Evolutionary conservation across 2,113 vertebrate species (phyloP).

Genomic region (Gorsachius goisagi): DNA sequence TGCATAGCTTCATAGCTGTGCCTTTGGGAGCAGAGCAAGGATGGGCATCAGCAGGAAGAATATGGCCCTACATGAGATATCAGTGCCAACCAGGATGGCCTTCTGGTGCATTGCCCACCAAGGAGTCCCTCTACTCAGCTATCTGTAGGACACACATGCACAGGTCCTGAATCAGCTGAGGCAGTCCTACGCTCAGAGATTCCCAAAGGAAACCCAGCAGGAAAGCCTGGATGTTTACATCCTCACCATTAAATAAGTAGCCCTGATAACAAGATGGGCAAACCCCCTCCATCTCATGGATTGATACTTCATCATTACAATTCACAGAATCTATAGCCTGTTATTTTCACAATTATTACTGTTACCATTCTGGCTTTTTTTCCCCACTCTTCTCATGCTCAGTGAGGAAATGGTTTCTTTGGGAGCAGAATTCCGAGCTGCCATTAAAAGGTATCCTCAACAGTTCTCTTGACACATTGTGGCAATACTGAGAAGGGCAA

Average conservation of each 20-base stretch:
- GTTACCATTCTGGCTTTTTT: not conserved
- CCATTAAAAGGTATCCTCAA: not conserved
- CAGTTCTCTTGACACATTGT: not conserved
- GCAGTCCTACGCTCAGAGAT: not conserved
- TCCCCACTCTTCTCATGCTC: not conserved
- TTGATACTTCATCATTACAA: not conserved
- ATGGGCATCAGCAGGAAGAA: not conserved
- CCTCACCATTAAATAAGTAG: not conserved
- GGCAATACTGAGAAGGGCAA: not conserved
- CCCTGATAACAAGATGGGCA: not conserved
- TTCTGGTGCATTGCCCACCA: not conserved
- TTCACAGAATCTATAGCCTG: not conserved
- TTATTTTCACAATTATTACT: not conserved
- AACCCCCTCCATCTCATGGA: not conserved
- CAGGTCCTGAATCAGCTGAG: not conserved
- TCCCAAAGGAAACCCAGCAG: not conserved
- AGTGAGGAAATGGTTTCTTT: not conserved
- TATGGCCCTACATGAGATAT: not conserved
- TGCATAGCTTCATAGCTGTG: not conserved
- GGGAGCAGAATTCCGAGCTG: not conserved
- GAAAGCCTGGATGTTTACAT: not conserved
- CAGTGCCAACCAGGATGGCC: too few relatives aligned
- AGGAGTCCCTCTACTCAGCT: not conserved
- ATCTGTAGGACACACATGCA: accelerated
- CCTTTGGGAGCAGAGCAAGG: not conserved